Base-by-base conservation (phyloP, 2,888 invertebrate genomes). In the Pachymerium ferrugineum region DNA sequence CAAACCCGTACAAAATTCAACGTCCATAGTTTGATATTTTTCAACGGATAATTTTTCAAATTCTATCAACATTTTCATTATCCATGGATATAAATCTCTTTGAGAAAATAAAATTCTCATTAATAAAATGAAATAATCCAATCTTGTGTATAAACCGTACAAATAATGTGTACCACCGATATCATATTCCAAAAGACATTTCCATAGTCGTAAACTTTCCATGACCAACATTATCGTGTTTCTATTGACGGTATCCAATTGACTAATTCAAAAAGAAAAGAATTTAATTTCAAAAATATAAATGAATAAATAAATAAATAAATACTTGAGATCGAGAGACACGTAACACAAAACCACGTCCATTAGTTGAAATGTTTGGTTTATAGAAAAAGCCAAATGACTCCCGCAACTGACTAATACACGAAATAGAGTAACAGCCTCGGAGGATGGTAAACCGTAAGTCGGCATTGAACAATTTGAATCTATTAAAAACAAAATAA, bases 341-440 rank as follows among this genome's bases (percentile, higher is more conserved):
- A 82, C 75, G 76, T 82, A 82, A 68, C 79, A 77, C 54, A 79
- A 73, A 6, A 77, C 79, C 77, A 71, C 80, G 75, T 77, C 81
- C 75, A 80, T 78, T 2, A 79, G 74, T 14, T 76, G 78, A 78
- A 81, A 83, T 81, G 86, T 86, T 16, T 82, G 81, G 62, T 88
- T 81, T 75, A 90, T 81, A 72, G 83, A 80, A 12, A 82, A 81
- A 4, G 87, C 86, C 74, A 88, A 83, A 76, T 85, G 83, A 79
- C 82, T 83, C 68, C 85, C 87, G 79, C 90, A 87, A 38, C 88
- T 85, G 30, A 89, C 86, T 31, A 94, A 81, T 72, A 92, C 84
- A 78, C 93, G 86, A 35, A 93, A 82, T 3, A 94, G 83, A 80
- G 90, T 92, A 19, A 94, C 80, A 8, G 91, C 91, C 72, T 88